These are phyloP conservation scores for Siderastrea siderea DNA, from an alignment of 92 coral and sea anemone species.

Conservation along the genomic window DNA sequence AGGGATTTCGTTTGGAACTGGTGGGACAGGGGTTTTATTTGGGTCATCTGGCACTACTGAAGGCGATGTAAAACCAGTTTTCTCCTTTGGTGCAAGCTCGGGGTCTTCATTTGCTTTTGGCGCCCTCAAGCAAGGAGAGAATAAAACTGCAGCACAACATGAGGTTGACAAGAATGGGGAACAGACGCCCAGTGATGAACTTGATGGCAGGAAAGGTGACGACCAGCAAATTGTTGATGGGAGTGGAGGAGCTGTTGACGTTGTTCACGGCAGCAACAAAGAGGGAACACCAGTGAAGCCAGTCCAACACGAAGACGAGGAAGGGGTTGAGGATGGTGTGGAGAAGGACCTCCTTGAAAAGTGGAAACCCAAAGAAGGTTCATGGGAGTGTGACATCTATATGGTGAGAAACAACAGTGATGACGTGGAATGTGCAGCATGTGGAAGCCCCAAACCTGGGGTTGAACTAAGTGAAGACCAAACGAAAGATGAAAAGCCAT, in stretches of 20 bases:
- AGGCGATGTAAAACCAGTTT: neutral
- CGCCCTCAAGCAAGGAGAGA: neutral
- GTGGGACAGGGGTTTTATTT: neutral
- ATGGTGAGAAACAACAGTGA: neutral
- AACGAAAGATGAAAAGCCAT: neutral
- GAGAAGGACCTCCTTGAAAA: neutral
- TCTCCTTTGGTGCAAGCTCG: constrained; percentile 7
- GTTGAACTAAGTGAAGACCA: neutral
- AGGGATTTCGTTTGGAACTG: neutral
- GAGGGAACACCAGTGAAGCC: neutral
- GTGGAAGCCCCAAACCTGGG: constrained; percentile 50
- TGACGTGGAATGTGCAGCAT: constrained; percentile 51
- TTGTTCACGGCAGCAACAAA: neutral
- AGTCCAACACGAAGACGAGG: neutral
- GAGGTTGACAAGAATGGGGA: neutral
- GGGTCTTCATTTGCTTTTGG: neutral
- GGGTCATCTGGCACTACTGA: neutral
- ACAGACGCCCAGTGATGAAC: neutral
- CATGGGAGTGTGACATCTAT: neutral
- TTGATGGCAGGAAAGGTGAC: neutral
- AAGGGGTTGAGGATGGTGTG: neutral
- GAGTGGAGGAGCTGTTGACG: neutral
- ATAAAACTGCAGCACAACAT: neutral
- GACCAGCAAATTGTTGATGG: neutral
- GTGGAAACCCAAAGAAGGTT: neutral